Percentiles rank a stretch among this genome's conserved stretches.
Evolutionary conservation across 2,797 vertebrate species (phyloP).

Genomic region (Salmo trutta): DNA sequence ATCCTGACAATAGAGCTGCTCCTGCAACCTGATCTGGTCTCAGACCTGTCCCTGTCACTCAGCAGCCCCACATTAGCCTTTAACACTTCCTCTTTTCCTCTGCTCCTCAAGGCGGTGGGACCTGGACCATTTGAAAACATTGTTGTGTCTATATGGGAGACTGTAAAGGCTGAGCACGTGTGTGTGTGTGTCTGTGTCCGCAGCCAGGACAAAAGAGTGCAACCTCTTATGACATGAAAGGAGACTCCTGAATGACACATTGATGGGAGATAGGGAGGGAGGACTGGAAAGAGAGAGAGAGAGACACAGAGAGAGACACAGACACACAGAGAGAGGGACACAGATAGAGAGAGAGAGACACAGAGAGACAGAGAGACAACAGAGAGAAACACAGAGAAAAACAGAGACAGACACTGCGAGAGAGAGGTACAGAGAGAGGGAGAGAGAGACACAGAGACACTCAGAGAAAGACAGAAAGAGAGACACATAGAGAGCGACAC

Average conservation of each 20-base stretch:
- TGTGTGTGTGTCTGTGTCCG: not conserved
- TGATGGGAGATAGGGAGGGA: constrained; percentile 32
- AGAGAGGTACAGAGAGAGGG: no score
- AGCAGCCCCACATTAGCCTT: constrained; percentile 65
- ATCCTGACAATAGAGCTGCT: constrained; percentile 59
- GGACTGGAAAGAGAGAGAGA: not conserved
- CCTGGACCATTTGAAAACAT: no score
- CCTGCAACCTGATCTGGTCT: constrained; percentile 64
- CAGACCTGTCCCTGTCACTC: constrained; percentile 59
- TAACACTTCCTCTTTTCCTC: constrained; percentile 70
- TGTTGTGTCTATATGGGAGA: not conserved
- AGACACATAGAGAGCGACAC: no score
- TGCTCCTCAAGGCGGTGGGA: constrained; percentile 44
- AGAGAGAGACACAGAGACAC: no score
- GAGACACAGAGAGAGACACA: no score
- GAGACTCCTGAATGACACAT: constrained; percentile 54
- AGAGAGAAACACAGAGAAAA: no score
- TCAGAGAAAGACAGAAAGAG: no score
- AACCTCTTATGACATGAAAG: constrained; percentile 71
- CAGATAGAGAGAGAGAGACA: no score
- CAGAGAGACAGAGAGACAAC: no score
- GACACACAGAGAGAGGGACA: no score
- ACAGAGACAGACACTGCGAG: no score
- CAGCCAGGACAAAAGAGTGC: constrained; percentile 66
- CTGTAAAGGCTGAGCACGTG: not conserved